Conservation (phyloP, 64 coral and sea anemone species). For the Exaiptasia diaphana region DNA sequence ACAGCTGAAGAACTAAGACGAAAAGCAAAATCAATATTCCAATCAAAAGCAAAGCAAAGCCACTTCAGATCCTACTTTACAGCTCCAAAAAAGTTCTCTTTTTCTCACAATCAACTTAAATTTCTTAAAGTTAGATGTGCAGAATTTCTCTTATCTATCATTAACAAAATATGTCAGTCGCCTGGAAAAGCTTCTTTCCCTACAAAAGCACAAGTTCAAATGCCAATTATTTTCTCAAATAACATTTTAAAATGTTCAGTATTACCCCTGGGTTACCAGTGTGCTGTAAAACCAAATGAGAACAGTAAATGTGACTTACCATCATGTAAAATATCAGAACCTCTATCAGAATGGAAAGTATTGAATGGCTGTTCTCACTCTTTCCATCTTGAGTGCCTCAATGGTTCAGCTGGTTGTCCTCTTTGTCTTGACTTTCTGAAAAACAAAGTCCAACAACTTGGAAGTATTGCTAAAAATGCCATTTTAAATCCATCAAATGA, state of each 20-base stretch:
- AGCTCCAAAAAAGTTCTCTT: neutral
- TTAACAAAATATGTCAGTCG: neutral
- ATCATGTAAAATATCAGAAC: neutral
- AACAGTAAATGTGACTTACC: conserved; percentile 12
- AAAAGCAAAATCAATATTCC: too few relatives aligned
- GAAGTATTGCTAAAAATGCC: neutral
- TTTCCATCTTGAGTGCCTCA: conserved; percentile 7
- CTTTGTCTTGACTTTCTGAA: conserved; percentile 6
- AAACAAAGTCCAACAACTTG: conserved; percentile 13
- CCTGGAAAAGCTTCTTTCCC: neutral
- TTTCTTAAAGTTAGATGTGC: conserved; percentile 21
- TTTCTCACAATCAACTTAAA: neutral
- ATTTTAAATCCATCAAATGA: neutral
- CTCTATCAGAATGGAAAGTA: neutral
- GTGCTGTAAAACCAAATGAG: neutral
- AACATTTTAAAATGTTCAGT: neutral
- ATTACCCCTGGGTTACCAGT: conserved; percentile 2
- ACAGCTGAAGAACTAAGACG: neutral
- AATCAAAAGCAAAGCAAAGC: neutral
- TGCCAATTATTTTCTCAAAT: neutral
- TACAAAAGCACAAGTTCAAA: neutral
- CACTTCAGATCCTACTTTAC: neutral
- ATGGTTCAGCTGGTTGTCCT: neutral
- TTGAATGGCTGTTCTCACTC: neutral
- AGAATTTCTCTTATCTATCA: neutral